These are phyloP conservation scores for Camponotus floridanus DNA, from an alignment of 1,140 invertebrate genomes.

Conservation along the genomic window DNA sequence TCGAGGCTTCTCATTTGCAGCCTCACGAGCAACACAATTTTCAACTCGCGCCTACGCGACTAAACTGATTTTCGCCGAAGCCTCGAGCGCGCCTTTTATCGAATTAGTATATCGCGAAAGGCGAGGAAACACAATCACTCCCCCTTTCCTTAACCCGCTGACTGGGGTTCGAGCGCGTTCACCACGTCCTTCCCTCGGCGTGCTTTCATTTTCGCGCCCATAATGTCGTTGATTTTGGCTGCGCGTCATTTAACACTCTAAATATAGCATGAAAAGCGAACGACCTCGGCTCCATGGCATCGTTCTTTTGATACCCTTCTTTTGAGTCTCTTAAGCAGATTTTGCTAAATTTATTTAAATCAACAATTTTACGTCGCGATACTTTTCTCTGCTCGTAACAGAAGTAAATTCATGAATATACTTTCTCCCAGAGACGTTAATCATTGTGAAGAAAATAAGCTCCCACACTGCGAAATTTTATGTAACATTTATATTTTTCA, in stretches of 20 bases:
- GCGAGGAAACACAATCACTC: conserved; percentile 58
- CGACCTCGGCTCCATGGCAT: not conserved
- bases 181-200: not conserved
- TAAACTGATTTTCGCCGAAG: conserved; percentile 77
- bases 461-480: conserved; percentile 9
- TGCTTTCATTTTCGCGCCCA: conserved; percentile 53
- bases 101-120: conserved; percentile 73
- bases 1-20: conserved; percentile 43
- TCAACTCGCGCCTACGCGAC: conserved; percentile 66
- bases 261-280: conserved; percentile 13
- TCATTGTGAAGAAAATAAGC: not conserved
- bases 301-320: not conserved
- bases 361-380: not conserved
- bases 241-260: conserved; percentile 41
- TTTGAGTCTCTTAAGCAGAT: not conserved
- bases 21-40: conserved; percentile 74
- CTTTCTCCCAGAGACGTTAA: conserved; percentile 1
- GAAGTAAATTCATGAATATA: not conserved
- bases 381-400: not conserved
- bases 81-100: conserved; percentile 65
- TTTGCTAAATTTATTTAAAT: conserved; percentile 28
- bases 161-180: not conserved
- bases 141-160: conserved; percentile 33
- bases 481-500: conserved; percentile 37
- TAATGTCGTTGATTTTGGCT: conserved; percentile 57